Percentiles rank a stretch among this genome's conserved stretches.
Evolutionary conservation across 2,888 invertebrate species (phyloP).

Genomic region (Hypercompe scribonia): DNA sequence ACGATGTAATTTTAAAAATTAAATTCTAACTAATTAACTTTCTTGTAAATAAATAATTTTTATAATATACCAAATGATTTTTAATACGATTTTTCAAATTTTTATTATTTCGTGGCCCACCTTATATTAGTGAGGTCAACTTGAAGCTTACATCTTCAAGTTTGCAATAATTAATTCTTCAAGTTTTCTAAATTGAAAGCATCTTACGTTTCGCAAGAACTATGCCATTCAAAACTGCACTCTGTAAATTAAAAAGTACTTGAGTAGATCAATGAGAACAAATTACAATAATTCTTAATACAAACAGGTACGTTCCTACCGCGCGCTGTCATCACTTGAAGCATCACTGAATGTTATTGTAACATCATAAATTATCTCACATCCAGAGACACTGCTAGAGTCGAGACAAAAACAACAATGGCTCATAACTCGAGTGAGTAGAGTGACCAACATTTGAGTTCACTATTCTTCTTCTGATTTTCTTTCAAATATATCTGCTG

Average conservation of each 20-base stretch:
- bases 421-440: slow-evolving; percentile 56
- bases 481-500: not conserved
- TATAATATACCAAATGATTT: too few species aligned
- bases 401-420: slow-evolving; percentile 71
- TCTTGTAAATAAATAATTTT: too few species aligned
- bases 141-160: too few species aligned
- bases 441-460: slow-evolving; percentile 39
- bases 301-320: slow-evolving; percentile 22
- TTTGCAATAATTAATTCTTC: too few species aligned
- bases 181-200: too few species aligned
- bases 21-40: too few species aligned
- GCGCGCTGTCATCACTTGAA: slow-evolving; percentile 34
- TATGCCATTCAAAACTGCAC: not conserved
- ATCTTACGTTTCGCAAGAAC: not conserved
- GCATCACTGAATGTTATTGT: slow-evolving; percentile 51
- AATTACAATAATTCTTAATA: slow-evolving; percentile 25
- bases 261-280: slow-evolving; percentile 22
- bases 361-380: slow-evolving; percentile 65
- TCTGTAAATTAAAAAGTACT: slow-evolving; percentile 18
- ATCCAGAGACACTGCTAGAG: slow-evolving; percentile 51
- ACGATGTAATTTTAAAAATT: too few species aligned
- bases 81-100: too few species aligned
- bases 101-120: too few species aligned
- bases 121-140: too few species aligned
- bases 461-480: not conserved